Conservation (phyloP, 2,888 invertebrate species). For the Xanthia togata region DNA sequence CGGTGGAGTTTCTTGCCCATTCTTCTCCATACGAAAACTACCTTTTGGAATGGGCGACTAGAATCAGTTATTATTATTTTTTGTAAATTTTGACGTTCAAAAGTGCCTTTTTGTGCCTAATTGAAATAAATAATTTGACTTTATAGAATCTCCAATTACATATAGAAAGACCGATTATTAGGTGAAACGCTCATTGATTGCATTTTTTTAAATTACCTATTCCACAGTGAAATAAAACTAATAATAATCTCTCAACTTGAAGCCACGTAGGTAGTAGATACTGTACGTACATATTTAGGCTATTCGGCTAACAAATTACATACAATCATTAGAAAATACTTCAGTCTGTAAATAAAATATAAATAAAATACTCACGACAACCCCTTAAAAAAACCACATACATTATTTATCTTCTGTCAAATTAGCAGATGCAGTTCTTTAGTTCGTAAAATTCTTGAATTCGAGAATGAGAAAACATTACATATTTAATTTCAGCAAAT, state of each 20-base stretch:
- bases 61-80: too few relatives aligned
- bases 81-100: too few relatives aligned
- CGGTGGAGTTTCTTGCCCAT: too few relatives aligned
- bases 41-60: too few relatives aligned
- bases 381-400: background rate
- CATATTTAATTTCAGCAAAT: background rate
- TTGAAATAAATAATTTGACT: too few relatives aligned
- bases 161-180: too few relatives aligned
- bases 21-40: too few relatives aligned
- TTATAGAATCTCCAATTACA: too few relatives aligned
- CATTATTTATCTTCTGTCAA: background rate
- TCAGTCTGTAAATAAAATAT: background rate
- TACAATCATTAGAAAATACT: background rate
- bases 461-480: too few relatives aligned
- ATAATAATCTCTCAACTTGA: background rate
- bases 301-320: background rate
- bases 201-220: background rate
- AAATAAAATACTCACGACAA: background rate
- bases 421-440: background rate
- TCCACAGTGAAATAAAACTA: too few relatives aligned
- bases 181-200: background rate
- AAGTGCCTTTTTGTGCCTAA: too few relatives aligned
- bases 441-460: background rate
- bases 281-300: background rate
- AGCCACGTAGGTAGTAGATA: background rate